Conservation (phyloP, 2,113 vertebrate species). For the Oncorhynchus kisutch region DNA sequence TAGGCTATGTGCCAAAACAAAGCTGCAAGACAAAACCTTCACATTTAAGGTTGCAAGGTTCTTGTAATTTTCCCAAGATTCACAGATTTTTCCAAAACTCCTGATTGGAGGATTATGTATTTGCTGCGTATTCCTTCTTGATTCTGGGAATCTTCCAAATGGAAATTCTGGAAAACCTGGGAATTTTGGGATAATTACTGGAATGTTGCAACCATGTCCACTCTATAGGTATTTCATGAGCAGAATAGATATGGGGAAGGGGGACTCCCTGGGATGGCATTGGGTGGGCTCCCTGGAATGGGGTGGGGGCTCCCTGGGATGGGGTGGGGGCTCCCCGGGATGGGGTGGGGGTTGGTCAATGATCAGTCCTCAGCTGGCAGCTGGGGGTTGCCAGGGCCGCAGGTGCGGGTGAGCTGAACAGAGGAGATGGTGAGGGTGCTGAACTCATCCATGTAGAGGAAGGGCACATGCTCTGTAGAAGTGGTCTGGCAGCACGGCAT, state of each 20-base stretch:
- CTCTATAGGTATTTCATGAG: background rate
- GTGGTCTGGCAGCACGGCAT: conserved; percentile 57
- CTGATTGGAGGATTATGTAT: too few relatives aligned
- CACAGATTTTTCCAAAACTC: too few relatives aligned
- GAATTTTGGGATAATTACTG: too few relatives aligned
- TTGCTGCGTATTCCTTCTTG: too few relatives aligned
- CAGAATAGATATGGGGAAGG: background rate
- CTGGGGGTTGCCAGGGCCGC: conserved; percentile 32
- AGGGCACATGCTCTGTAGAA: conserved; percentile 39
- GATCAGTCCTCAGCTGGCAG: conserved; percentile 39
- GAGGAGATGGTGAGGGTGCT: conserved; percentile 57
- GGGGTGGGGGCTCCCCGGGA: background rate
- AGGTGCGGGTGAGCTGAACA: conserved; percentile 52
- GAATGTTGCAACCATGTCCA: too few relatives aligned
- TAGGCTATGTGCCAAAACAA: background rate
- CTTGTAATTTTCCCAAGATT: too few relatives aligned
- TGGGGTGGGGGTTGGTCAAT: background rate
- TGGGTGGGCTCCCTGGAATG: background rate
- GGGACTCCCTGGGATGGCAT: background rate
- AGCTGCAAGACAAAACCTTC: background rate
- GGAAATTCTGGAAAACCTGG: too few relatives aligned
- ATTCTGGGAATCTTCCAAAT: too few relatives aligned
- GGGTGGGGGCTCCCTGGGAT: background rate
- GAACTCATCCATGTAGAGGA: conserved; percentile 67
- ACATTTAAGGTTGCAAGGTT: background rate